A percentile compares a stretch with the other conserved stretches of the same genome.
Evolutionary conservation across 2,797 vertebrate species (phyloP).

Genomic region (Tragopan temminckii): DNA sequence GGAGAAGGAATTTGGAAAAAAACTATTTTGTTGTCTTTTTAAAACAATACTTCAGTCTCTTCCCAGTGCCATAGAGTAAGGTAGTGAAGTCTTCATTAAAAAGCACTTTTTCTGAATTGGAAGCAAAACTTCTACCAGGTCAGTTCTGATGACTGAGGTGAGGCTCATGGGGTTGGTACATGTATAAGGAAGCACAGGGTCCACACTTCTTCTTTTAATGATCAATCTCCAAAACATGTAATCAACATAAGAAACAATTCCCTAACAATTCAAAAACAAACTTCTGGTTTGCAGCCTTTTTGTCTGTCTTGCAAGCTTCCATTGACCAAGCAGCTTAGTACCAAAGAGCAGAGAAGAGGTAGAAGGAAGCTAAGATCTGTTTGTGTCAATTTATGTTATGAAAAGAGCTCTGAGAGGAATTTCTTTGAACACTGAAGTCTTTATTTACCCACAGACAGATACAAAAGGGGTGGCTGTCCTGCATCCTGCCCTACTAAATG

Average conservation of each 20-base stretch:
- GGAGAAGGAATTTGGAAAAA: not conserved
- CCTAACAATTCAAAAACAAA: not conserved
- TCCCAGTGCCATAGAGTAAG: not conserved
- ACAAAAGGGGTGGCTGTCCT: not conserved
- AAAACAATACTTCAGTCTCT: not conserved
- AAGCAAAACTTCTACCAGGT: not conserved
- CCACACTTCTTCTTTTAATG: not conserved
- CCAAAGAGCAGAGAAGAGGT: conserved; percentile 20
- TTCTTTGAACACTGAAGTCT: not conserved
- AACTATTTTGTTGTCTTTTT: not conserved
- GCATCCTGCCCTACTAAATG: not conserved
- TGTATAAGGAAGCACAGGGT: not conserved
- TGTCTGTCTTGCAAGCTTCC: not conserved
- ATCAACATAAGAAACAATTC: not conserved
- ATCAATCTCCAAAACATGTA: not conserved
- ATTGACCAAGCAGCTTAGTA: fast-evolving
- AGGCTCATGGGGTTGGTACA: not conserved
- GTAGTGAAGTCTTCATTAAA: conserved; percentile 2
- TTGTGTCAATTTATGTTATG: fast-evolving
- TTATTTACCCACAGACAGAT: not conserved
- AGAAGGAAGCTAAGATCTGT: conserved; percentile 7
- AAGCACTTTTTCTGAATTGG: not conserved
- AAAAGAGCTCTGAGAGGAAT: not conserved
- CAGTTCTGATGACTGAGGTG: not conserved
- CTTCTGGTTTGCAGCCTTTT: not conserved